These are phyloP conservation scores for Martes martes DNA, from an alignment of 2,113 vertebrate genomes.

Conservation along the genomic window DNA sequence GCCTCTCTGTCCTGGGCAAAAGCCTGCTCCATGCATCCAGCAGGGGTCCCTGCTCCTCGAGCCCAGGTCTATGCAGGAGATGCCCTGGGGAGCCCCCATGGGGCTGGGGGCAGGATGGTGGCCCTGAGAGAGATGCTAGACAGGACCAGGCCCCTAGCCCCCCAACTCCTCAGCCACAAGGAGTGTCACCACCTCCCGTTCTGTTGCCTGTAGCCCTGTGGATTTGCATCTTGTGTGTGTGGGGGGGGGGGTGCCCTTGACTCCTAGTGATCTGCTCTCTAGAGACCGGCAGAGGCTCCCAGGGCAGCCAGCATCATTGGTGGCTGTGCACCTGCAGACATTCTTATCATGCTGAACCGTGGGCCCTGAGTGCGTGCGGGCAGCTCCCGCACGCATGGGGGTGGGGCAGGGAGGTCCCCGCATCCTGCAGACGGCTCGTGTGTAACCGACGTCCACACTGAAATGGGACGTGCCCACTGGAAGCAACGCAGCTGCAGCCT, in stretches of 20 bases:
- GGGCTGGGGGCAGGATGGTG: background rate
- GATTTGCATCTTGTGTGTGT: fast-evolving
- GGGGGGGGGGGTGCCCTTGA: background rate
- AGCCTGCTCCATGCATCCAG: background rate
- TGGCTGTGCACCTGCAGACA: background rate
- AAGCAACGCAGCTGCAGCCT: background rate
- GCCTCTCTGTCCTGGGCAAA: background rate
- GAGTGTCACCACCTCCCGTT: background rate
- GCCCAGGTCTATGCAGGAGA: background rate
- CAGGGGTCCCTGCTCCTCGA: background rate
- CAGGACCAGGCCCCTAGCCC: background rate
- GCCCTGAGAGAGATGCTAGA: background rate
- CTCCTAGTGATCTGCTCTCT: too few species aligned
- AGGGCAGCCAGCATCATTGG: too few species aligned
- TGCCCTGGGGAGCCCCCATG: background rate
- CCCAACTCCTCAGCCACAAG: background rate
- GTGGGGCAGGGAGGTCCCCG: background rate
- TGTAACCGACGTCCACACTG: background rate
- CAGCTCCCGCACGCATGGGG: background rate
- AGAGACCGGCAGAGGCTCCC: background rate
- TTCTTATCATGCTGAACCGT: background rate
- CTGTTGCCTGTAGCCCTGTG: background rate
- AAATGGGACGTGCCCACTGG: background rate
- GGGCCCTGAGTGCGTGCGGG: background rate
- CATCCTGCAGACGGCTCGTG: background rate